Evolutionary conservation across 1,140 invertebrate genomes (phyloP), one percentile per base, ranked within the genome.

Genomic region (Zaprionus kolodkinae): DNA sequence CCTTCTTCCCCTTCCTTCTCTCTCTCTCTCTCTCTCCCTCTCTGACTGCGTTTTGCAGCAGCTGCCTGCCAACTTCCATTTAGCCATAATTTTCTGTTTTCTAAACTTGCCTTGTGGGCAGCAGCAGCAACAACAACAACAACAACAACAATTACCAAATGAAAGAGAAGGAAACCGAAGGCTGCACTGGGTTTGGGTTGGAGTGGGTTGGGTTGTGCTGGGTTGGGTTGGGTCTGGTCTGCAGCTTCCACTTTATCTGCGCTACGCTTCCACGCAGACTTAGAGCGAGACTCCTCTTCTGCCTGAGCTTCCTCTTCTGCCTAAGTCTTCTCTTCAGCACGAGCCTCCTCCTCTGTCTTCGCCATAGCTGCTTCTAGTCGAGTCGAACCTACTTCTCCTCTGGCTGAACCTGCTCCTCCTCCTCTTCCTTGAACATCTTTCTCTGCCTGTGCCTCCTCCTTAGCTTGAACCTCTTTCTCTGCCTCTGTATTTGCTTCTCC

Each of bases 41-140:
- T n/a, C n/a, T n/a, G 13, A 2, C 13, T 54, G 52, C 25, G 52
- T 27, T 55, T 15, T 59, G 55, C 64, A 69, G 52, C 67, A 65
- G 54, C 69, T 69, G 66, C 55, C 72, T 80, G 77, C 84, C 79
- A 88, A 64, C 73, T 76, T 77, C 35, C 66, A 74, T 83, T 83
- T 80, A 61, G 63, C 79, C 72, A 82, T 79, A 79, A 79, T 87
- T 88, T 86, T 80, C 72, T 48, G 21, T 61, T 54, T 68, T 56
- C 48, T 30, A 78, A 88, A 80, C 80, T 74, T 75, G 84, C 68
- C 80, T 87, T 78, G 78, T 78, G 78, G 82, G 84, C 69, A 63
- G 69, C 57, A 63, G 48, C 63, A 56, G 50, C 65, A 67, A 6
- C 56, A 52, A 40, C 63, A 72, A 76, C 59, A 61, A 30, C 21